Evolutionary conservation across 2,797 vertebrate species (phyloP).

Genomic region (Linurgus olivaceus): DNA sequence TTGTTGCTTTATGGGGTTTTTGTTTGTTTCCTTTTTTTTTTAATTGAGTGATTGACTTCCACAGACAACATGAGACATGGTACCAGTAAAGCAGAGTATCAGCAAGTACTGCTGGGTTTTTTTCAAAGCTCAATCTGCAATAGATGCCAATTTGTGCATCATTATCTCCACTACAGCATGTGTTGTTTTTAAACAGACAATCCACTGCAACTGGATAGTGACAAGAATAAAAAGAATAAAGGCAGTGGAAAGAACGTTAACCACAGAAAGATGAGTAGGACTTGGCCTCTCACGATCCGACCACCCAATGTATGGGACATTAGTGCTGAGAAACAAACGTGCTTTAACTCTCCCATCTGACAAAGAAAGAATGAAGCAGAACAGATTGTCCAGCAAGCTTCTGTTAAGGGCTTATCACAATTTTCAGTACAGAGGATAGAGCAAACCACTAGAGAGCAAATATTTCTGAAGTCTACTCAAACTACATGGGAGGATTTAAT

Average conservation of each 20-base stretch:
- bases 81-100: background rate
- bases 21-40: background rate
- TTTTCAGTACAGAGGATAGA: background rate
- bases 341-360: background rate
- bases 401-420: background rate
- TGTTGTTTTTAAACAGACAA: background rate
- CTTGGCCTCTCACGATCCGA: rapidly evolving
- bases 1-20: background rate
- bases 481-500: background rate
- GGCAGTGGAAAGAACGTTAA: background rate
- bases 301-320: background rate
- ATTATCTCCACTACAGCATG: background rate
- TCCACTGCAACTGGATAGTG: background rate
- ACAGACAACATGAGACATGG: background rate
- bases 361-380: background rate
- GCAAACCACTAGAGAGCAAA: background rate
- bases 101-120: background rate
- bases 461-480: background rate
- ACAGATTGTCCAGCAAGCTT: background rate
- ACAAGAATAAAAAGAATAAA: background rate
- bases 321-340: background rate
- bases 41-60: background rate
- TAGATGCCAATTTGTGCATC: background rate
- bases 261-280: background rate
- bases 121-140: background rate